These are phyloP conservation scores for Microplitis mediator DNA, from an alignment of 1,140 invertebrate genomes.

Conservation along the genomic window DNA sequence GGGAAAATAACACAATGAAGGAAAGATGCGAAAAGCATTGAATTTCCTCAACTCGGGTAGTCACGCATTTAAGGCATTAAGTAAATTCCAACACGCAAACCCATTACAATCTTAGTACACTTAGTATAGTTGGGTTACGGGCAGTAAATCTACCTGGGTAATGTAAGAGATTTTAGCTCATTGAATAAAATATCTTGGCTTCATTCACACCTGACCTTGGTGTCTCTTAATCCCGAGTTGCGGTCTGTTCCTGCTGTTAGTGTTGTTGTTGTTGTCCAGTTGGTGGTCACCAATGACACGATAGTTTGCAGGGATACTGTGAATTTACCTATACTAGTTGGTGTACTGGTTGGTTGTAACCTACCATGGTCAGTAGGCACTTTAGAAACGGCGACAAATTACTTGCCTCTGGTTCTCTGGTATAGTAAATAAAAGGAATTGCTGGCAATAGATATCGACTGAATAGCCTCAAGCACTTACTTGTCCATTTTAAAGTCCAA, in stretches of 20 bases:
- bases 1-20: not conserved
- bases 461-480: no score
- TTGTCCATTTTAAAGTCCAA: no score
- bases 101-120: not conserved
- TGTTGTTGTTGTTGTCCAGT: no score
- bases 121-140: not conserved
- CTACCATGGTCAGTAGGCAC: not conserved
- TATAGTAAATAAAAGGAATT: not conserved
- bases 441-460: not conserved
- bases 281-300: no score
- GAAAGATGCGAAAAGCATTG: slow-evolving; percentile 5
- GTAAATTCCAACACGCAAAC: slow-evolving; percentile 20
- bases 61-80: slow-evolving; percentile 16
- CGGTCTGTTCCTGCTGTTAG: not conserved
- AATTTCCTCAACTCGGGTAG: not conserved
- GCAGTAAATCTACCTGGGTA: no score
- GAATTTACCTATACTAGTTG: no score
- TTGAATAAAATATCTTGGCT: not conserved
- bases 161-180: not conserved
- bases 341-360: no score
- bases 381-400: not conserved
- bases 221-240: not conserved
- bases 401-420: not conserved
- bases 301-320: no score
- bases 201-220: not conserved